Evolutionary conservation across 1,140 invertebrate species (phyloP).

Genomic region (Philaenus spumarius): DNA sequence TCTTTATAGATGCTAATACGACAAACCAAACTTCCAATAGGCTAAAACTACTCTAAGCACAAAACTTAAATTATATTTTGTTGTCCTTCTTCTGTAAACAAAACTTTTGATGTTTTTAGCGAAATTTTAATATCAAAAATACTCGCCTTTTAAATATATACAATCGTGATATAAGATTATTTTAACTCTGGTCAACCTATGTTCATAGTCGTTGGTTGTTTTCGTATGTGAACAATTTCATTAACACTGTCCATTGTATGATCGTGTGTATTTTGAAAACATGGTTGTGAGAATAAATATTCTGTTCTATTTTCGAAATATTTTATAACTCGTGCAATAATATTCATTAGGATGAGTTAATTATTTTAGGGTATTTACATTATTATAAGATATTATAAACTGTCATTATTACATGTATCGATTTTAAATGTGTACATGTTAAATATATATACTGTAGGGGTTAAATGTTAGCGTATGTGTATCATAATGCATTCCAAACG

Average conservation of each 20-base stretch:
- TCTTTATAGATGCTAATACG: no score
- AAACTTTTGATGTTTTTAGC: no score
- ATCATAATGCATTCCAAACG: conserved; percentile 4
- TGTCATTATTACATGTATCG: not conserved
- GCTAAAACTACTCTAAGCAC: no score
- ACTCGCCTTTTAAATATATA: no score
- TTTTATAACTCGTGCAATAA: conserved; percentile 7
- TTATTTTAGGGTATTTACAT: not conserved
- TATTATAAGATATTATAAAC: not conserved
- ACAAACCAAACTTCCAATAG: no score
- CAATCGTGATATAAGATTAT: no score
- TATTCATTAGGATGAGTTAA: conserved; percentile 2
- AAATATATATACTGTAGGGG: conserved; percentile 12
- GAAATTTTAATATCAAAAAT: no score
- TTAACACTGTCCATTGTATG: conserved; percentile 1
- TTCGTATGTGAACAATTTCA: not conserved
- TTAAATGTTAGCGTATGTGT: conserved; percentile 7
- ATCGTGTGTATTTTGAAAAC: conserved; percentile 4
- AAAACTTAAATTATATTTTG: no score
- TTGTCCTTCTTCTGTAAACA: no score
- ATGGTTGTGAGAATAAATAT: conserved; percentile 11
- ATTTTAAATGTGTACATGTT: not conserved
- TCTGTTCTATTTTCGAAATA: conserved; percentile 11
- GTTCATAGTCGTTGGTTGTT: not conserved
- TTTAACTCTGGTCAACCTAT: not conserved